Conservation (phyloP, 2,797 vertebrate genomes). For the Coregonus ussuriensis region DNA sequence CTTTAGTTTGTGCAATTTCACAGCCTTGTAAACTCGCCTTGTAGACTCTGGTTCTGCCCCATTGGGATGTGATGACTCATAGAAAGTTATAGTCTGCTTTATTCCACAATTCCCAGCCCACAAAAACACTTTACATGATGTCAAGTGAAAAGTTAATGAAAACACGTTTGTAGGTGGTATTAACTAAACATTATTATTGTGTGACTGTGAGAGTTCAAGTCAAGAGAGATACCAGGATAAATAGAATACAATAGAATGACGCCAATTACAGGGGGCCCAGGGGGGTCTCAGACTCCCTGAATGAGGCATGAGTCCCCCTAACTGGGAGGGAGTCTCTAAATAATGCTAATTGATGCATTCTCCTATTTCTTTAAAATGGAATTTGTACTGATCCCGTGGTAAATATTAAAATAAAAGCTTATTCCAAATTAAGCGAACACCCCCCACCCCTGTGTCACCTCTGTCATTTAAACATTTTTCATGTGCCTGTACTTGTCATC, state of each 20-base stretch:
- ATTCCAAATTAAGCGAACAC: too few species aligned
- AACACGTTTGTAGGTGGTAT: not conserved
- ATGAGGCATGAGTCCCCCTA: too few species aligned
- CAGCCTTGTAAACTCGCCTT: not conserved
- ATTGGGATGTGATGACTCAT: not conserved
- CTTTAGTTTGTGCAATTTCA: not conserved
- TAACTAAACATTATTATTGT: not conserved
- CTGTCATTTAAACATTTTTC: too few species aligned
- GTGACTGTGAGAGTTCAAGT: not conserved
- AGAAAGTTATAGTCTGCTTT: not conserved
- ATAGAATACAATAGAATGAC: not conserved
- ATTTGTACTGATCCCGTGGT: conserved; percentile 8
- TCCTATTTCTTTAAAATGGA: too few species aligned
- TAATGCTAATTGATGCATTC: too few species aligned
- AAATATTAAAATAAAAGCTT: too few species aligned
- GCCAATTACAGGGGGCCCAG: too few species aligned
- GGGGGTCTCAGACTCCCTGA: too few species aligned
- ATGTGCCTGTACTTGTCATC: too few species aligned
- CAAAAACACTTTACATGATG: not conserved
- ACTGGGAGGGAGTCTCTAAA: too few species aligned
- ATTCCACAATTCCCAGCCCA: not conserved
- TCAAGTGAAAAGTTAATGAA: not conserved
- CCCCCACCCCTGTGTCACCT: too few species aligned
- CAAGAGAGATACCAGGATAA: not conserved
- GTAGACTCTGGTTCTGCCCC: not conserved